A percentile compares a stretch with the other conserved stretches of the same genome.
phyloP scores from a whole-genome alignment of 2,113 vertebrate species.

The Acrocephalus arundinaceus region DNA sequence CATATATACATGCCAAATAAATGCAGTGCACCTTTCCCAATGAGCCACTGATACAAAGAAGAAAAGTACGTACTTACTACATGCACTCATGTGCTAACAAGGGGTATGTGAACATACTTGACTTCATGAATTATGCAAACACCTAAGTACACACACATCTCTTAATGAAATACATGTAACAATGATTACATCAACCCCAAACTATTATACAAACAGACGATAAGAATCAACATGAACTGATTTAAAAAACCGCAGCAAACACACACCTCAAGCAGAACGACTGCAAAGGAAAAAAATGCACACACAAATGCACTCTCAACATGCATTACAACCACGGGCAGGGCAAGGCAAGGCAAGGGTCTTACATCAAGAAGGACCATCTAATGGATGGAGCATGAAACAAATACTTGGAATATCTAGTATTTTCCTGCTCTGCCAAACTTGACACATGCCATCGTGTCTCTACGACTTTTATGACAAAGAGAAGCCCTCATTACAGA shows the following conservation, averaged over 20 bases:
- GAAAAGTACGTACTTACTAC: not conserved
- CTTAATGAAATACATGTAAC: conserved; percentile 59
- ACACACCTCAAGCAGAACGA: conserved; percentile 23
- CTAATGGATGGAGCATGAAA: not conserved
- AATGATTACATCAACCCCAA: conserved; percentile 61
- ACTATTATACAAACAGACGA: conserved; percentile 58
- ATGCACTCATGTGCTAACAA: conserved; percentile 6
- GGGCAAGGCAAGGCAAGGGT: not conserved
- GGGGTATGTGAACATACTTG: conserved; percentile 43
- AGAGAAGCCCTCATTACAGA: not conserved
- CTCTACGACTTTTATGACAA: not conserved
- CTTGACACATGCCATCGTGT: not conserved
- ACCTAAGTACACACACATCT: conserved; percentile 1
- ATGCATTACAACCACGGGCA: fast-evolving
- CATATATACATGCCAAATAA: conserved; percentile 8
- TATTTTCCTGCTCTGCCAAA: not conserved
- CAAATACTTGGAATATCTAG: not conserved
- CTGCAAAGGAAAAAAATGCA: not conserved
- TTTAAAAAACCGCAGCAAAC: conserved; percentile 32
- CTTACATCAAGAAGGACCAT: not conserved
- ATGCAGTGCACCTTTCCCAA: conserved; percentile 28
- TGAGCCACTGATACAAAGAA: not conserved
- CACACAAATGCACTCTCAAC: not conserved
- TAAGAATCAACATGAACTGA: conserved; percentile 59
- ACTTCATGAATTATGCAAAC: conserved; percentile 67